Conservation (phyloP, 2,113 vertebrate genomes). For the Sapajus apella region DNA sequence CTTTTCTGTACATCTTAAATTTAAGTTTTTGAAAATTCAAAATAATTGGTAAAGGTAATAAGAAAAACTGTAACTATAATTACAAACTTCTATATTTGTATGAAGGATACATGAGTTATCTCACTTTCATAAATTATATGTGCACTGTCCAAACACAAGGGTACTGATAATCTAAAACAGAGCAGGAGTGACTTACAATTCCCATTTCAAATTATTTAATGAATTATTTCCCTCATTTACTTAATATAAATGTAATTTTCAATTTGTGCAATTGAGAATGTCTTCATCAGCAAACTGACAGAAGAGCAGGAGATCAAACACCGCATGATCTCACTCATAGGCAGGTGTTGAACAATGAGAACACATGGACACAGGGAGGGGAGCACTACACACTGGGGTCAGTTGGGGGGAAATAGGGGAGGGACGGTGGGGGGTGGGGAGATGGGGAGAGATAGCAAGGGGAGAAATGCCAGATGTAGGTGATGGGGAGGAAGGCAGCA, state of each 20-base stretch:
- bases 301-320: too few species aligned
- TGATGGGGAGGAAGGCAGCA: too few species aligned
- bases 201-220: conserved; percentile 32
- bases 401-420: too few species aligned
- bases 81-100: neutral
- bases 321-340: too few species aligned
- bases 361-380: too few species aligned
- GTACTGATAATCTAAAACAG: neutral
- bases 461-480: too few species aligned
- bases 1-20: neutral
- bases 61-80: neutral
- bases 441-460: too few species aligned
- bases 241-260: conserved; percentile 36
- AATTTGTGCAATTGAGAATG: neutral
- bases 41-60: neutral
- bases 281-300: too few species aligned
- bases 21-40: neutral
- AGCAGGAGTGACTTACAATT: neutral
- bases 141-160: neutral
- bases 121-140: neutral
- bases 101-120: neutral
- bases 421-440: too few species aligned
- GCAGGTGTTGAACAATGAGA: too few species aligned
- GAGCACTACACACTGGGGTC: too few species aligned
- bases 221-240: conserved; percentile 37